phyloP scores from a whole-genome alignment of 2,797 vertebrate genomes.

The Tragopan temminckii region DNA sequence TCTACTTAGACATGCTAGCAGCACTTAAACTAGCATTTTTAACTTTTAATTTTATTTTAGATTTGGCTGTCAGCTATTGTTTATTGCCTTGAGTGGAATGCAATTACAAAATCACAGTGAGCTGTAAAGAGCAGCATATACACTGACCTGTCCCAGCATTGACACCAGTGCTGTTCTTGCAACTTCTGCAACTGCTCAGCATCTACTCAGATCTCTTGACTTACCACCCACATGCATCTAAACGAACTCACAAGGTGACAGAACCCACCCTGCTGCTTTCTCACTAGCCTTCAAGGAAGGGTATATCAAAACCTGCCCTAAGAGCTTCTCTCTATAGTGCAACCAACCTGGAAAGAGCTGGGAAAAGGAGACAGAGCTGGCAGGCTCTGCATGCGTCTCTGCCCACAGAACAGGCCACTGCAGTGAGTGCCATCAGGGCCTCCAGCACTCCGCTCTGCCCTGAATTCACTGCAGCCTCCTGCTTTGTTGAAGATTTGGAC shows the following conservation, averaged over 20 bases:
- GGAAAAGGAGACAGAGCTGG: neutral
- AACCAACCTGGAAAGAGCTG: neutral
- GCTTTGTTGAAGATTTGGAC: neutral
- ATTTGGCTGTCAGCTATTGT: neutral
- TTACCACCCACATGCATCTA: rapidly evolving
- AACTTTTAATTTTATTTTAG: neutral
- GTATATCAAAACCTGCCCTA: neutral
- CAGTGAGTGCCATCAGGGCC: rapidly evolving
- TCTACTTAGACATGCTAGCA: neutral
- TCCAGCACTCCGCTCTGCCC: neutral
- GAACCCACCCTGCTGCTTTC: neutral
- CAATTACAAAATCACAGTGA: neutral
- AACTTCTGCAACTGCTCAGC: neutral
- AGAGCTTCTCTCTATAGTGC: neutral
- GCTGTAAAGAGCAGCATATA: rapidly evolving
- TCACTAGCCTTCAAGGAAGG: neutral
- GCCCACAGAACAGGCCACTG: neutral
- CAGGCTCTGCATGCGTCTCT: neutral
- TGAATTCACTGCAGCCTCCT: neutral
- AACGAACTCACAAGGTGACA: rapidly evolving
- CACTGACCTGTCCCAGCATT: neutral
- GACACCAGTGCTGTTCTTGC: neutral
- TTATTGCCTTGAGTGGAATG: neutral
- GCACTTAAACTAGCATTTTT: neutral
- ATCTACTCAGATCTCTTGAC: rapidly evolving